Conservation (phyloP, 2,797 vertebrate species). For the Psittacula derbiana region DNA sequence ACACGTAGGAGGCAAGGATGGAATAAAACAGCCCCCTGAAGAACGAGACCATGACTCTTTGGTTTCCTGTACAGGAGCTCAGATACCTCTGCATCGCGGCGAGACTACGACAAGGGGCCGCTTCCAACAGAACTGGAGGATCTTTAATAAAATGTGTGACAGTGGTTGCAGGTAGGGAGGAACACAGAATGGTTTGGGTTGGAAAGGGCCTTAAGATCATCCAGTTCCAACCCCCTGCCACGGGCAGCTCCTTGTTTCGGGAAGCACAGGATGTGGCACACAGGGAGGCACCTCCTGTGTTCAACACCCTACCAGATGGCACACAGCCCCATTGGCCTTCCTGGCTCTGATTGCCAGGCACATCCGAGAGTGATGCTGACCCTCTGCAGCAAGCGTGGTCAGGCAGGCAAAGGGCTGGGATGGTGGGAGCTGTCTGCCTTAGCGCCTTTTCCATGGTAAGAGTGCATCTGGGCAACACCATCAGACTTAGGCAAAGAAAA, state of each 20-base stretch:
- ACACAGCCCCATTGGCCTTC: neutral
- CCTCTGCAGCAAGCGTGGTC: accelerated
- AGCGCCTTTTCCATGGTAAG: neutral
- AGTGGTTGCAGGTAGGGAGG: accelerated
- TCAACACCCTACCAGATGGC: accelerated
- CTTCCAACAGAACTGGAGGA: neutral
- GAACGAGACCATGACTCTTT: neutral
- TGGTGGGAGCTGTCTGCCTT: neutral
- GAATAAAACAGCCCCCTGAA: neutral
- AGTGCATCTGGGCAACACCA: neutral
- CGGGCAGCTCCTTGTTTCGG: neutral
- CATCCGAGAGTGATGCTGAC: accelerated
- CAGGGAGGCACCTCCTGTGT: neutral
- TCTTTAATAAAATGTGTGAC: neutral
- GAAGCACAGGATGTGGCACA: neutral
- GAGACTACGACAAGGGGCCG: neutral
- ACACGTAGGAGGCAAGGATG: neutral
- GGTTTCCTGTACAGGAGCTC: neutral
- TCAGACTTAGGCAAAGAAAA: neutral
- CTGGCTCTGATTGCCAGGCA: accelerated
- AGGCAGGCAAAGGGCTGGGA: neutral
- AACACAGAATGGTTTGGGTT: neutral
- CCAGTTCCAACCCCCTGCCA: neutral
- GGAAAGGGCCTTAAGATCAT: neutral
- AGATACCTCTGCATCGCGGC: neutral